phyloP scores from a whole-genome alignment of 2,888 invertebrate species.

The Octodonta nipae region DNA sequence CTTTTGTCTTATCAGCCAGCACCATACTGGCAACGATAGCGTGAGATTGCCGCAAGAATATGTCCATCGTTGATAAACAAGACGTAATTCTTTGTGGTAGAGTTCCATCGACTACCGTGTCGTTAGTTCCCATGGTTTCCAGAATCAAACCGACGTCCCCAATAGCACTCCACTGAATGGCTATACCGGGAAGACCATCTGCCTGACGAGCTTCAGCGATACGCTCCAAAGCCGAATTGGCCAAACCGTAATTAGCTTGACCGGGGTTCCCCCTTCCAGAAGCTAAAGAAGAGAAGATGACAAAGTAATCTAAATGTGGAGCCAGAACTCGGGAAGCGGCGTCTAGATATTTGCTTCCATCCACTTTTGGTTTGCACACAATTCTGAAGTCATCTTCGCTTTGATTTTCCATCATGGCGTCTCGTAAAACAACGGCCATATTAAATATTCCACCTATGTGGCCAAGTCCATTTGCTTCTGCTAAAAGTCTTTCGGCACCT shows the following conservation, averaged over 20 bases:
- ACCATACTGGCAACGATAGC: conserved; percentile 74
- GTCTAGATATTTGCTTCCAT: conserved; percentile 73
- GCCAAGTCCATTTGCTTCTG: conserved; percentile 48
- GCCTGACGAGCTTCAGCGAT: conserved; percentile 74
- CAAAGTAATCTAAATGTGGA: conserved; percentile 79
- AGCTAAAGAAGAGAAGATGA: conserved; percentile 90
- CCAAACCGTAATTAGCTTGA: conserved; percentile 91
- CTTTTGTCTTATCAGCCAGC: conserved; percentile 69
- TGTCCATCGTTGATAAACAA: conserved; percentile 76
- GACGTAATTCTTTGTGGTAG: conserved; percentile 88
- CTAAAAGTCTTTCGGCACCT: conserved; percentile 51
- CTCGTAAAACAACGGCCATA: conserved; percentile 81
- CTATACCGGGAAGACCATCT: conserved; percentile 70
- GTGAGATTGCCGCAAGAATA: conserved; percentile 79
- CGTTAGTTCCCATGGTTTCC: conserved; percentile 80
- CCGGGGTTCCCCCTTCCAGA: conserved; percentile 95
- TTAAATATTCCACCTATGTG: conserved; percentile 84
- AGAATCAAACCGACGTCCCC: conserved; percentile 91
- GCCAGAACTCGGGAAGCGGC: conserved; percentile 61
- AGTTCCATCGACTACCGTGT: conserved; percentile 87
- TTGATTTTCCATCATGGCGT: conserved; percentile 79
- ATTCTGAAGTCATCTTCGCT: conserved; percentile 64
- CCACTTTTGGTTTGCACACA: conserved; percentile 75
- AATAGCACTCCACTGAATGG: conserved; percentile 98
- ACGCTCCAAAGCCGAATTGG: conserved; percentile 95